Base-by-base conservation (phyloP, 2,888 invertebrate species). In the Caenorhabditis japonica region DNA sequence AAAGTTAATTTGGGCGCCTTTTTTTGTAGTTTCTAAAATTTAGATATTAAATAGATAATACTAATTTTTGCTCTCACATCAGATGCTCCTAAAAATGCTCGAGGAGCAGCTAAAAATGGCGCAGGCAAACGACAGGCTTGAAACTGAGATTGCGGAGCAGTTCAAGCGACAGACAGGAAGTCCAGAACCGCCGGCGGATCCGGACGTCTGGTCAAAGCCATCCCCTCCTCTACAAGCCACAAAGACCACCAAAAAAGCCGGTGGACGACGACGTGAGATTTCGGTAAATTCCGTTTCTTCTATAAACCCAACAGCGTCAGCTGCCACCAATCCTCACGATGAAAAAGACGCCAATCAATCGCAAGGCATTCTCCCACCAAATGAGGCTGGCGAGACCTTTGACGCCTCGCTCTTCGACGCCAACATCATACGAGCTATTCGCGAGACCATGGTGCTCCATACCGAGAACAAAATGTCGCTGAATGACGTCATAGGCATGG, bases 401-500 rank as follows among this genome's bases (percentile, higher is more conserved):
- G 72, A 72, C 25, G 66, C 66, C 0, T 55, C 72, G 8, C 10
- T 55, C 10, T 72, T 66, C 30, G 64, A 64, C 33, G 21, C 60
- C 3, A n/a, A 49, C 23, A 51, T 73, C 27, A 68, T 73, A 8
- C 73, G 51, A 61, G 73, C 73, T 1, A 58, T 61, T 2, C 51
- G 52, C 3, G 44, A 46, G 3, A 68, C 47, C 44, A 90, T 73
- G 73, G 41, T 43, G 23, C 23, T 52, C 17, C 21, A 38, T 15
- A 49, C 46, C 0, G 74, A 68, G 8, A 47, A 53, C 33, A 60
- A 39, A 0, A 60, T 62, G 53, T 51, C 56, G 1, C 30, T 59
- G 39, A 60, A 75, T 4, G 59, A 59, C 76, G 89, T 90, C 55
- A 89, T 90, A 8, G 90, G 89, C 73, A 82, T 90, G 59, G 83